phyloP scores from a whole-genome alignment of 2,888 invertebrate genomes.

The Trypoxylon attenuatum region DNA sequence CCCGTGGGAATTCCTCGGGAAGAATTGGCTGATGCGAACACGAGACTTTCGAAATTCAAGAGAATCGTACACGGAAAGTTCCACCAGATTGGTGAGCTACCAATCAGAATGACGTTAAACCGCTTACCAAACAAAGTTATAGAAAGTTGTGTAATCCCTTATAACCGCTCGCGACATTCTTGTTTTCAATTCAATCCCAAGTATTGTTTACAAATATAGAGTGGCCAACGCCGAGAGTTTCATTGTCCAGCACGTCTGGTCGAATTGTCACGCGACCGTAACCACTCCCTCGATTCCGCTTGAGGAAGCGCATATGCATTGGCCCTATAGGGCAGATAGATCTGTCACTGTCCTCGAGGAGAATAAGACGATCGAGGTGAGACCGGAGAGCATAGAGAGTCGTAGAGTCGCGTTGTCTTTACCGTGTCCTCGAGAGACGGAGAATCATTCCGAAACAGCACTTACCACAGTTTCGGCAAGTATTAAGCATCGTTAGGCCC shows the following conservation, averaged over 20 bases:
- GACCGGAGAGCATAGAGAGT: too few relatives aligned
- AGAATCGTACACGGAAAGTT: not conserved
- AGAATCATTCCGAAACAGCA: too few relatives aligned
- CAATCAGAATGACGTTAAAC: slow-evolving; percentile 24
- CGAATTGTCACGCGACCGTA: slow-evolving; percentile 2
- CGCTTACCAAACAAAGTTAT: slow-evolving; percentile 19
- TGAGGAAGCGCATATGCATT: not conserved
- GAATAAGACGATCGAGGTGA: too few relatives aligned
- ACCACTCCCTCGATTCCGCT: slow-evolving; percentile 8
- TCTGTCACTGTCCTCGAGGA: too few relatives aligned
- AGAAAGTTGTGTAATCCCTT: too few relatives aligned
- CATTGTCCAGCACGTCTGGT: slow-evolving; percentile 1
- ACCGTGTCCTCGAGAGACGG: too few relatives aligned
- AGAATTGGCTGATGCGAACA: too few relatives aligned
- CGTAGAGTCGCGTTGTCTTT: too few relatives aligned
- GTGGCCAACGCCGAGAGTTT: slow-evolving; percentile 6
- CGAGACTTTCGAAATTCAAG: not conserved
- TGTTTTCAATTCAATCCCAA: slow-evolving; percentile 23
- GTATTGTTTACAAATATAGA: slow-evolving; percentile 21
- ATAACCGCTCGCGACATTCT: slow-evolving; percentile 10
- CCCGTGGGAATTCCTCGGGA: too few relatives aligned
- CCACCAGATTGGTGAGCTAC: slow-evolving; percentile 1
- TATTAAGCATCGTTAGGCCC: too few relatives aligned
- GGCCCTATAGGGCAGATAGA: not conserved
- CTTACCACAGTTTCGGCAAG: too few relatives aligned